Percentiles rank a stretch among this genome's conserved stretches.
Evolutionary conservation across 2,888 invertebrate genomes (phyloP).

Genomic region (Periphyllus acericola): DNA sequence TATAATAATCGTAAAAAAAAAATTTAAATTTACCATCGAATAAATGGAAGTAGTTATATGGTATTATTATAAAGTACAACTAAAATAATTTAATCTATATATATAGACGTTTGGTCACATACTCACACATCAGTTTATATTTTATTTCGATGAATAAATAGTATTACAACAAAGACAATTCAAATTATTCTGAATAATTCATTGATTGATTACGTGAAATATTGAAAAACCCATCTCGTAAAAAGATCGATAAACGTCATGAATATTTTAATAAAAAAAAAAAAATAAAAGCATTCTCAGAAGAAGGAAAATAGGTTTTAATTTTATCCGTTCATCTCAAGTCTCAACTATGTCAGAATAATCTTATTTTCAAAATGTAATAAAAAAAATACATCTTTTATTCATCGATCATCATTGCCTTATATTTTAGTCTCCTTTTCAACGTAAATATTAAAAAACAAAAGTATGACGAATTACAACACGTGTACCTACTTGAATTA

Average conservation of each 20-base stretch:
- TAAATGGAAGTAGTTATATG: background rate
- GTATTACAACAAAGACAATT: background rate
- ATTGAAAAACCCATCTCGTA: background rate
- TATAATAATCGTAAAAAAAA: background rate
- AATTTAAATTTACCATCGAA: background rate
- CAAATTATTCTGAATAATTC: constrained; percentile 17
- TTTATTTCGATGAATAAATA: background rate
- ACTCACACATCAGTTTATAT: background rate
- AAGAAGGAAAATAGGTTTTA: background rate
- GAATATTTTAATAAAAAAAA: constrained; percentile 12
- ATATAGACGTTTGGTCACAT: background rate
- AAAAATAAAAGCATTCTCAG: background rate
- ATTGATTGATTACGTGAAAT: background rate
- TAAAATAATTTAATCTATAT: background rate
- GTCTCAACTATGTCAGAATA: background rate
- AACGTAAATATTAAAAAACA: background rate
- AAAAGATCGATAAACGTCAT: background rate
- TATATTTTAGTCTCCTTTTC: background rate
- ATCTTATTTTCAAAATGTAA: background rate
- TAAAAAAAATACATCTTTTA: constrained; percentile 18
- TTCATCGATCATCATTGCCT: background rate
- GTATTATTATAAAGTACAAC: no score
- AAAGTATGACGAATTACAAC: no score
- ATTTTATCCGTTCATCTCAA: background rate
- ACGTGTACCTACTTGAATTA: no score